These are phyloP conservation scores for Chlamydotis undulata DNA, from an alignment of 2,113 vertebrate species.

Conservation along the genomic window DNA sequence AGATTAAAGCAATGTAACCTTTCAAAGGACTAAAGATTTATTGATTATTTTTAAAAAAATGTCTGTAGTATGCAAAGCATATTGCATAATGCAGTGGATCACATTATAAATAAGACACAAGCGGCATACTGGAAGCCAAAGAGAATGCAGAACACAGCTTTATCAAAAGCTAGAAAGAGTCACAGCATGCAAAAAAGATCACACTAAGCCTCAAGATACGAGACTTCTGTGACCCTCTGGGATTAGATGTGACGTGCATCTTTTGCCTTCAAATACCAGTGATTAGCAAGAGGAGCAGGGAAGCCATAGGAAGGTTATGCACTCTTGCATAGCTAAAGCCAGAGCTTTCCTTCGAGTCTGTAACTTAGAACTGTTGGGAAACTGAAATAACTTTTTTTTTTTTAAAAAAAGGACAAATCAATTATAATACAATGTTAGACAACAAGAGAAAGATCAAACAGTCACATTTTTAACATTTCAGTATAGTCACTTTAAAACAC, in stretches of 20 bases:
- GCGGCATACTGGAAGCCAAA: not conserved
- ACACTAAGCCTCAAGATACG: not conserved
- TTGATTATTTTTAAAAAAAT: not conserved
- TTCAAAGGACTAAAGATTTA: not conserved
- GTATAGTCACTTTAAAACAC: not conserved
- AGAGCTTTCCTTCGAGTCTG: not conserved
- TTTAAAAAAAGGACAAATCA: not conserved
- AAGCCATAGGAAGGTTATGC: not conserved
- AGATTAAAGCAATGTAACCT: not conserved
- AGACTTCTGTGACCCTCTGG: not conserved
- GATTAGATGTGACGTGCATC: not conserved
- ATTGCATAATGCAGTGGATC: not conserved
- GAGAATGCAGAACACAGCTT: not conserved
- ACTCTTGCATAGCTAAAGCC: not conserved
- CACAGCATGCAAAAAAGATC: not conserved
- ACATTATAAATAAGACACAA: not conserved
- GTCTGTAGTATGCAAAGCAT: not conserved
- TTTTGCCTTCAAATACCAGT: slow-evolving; percentile 15
- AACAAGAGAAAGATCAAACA: not conserved
- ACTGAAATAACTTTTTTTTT: not conserved
- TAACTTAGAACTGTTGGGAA: not conserved
- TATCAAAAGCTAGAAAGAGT: not conserved
- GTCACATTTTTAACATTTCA: not conserved
- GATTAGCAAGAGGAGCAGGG: not conserved
- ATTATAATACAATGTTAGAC: not conserved